phyloP scores from a whole-genome alignment of 64 coral and sea anemone genomes.

The Porites lutea region DNA sequence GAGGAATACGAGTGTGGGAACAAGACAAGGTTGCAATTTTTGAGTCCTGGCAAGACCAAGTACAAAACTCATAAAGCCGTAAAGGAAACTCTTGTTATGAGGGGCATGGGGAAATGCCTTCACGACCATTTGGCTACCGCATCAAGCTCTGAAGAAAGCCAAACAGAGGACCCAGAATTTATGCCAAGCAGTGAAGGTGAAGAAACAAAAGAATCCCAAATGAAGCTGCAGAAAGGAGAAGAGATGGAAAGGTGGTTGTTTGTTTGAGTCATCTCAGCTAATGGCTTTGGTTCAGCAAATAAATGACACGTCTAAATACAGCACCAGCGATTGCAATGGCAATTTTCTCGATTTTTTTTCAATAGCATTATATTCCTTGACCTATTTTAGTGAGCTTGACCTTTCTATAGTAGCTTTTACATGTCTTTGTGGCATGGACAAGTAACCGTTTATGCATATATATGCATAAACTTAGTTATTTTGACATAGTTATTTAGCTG shows the following conservation, averaged over 20 bases:
- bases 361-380: not conserved
- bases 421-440: too few relatives aligned
- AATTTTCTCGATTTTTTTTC: not conserved
- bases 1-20: not conserved
- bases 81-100: not conserved
- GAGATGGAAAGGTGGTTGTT: constrained; percentile 14
- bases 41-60: not conserved
- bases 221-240: not conserved
- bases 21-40: not conserved
- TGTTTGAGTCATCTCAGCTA: constrained; percentile 16
- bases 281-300: constrained; percentile 23
- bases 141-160: not conserved
- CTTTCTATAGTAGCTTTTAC: too few relatives aligned
- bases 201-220: not conserved
- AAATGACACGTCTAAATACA: not conserved
- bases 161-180: not conserved
- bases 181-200: not conserved
- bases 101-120: not conserved
- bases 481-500: too few relatives aligned
- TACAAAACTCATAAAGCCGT: not conserved
- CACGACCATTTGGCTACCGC: not conserved
- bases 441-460: too few relatives aligned
- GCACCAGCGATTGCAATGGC: constrained; percentile 18
- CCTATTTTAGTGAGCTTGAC: too few relatives aligned
- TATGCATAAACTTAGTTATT: too few relatives aligned